These are phyloP conservation scores for Cephus runcator DNA, from an alignment of 2,888 invertebrate species.

Conservation along the genomic window DNA sequence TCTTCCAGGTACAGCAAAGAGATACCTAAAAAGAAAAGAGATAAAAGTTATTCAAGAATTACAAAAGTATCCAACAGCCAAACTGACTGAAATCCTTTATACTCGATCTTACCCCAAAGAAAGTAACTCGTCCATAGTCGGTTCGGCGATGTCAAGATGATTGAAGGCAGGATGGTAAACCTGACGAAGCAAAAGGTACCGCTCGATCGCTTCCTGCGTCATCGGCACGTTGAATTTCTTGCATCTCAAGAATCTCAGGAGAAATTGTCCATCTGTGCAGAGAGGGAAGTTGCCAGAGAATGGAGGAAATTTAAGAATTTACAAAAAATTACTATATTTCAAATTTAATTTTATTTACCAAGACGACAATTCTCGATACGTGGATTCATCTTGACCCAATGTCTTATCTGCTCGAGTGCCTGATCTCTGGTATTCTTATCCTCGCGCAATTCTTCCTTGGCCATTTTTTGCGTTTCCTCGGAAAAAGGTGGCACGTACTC, in stretches of 20 bases:
- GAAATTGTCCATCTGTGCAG: conserved; percentile 73
- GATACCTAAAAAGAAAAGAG: conserved; percentile 69
- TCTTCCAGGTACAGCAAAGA: conserved; percentile 82
- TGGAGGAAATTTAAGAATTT: background rate
- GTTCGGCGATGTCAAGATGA: conserved; percentile 77
- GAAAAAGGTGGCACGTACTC: conserved; percentile 73
- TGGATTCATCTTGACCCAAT: conserved; percentile 79
- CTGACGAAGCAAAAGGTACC: conserved; percentile 81
- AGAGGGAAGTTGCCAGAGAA: background rate
- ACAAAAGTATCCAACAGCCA: background rate
- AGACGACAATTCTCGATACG: conserved; percentile 76
- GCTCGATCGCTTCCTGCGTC: conserved; percentile 81
- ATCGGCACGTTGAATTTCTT: conserved; percentile 85
- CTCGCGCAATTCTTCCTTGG: conserved; percentile 76
- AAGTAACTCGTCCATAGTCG: conserved; percentile 77
- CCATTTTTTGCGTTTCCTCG: conserved; percentile 72
- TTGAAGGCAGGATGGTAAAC: conserved; percentile 81
- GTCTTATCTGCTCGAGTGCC: conserved; percentile 74
- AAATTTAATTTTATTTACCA: conserved; percentile 65
- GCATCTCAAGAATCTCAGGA: conserved; percentile 81
- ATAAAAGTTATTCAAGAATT: background rate
- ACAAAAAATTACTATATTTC: background rate
- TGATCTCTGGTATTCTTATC: conserved; percentile 74
- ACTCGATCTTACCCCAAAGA: conserved; percentile 72
- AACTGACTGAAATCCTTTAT: conserved; percentile 1